Conservation (phyloP, 2,797 vertebrate species). For the Urosaurus nigricauda region DNA sequence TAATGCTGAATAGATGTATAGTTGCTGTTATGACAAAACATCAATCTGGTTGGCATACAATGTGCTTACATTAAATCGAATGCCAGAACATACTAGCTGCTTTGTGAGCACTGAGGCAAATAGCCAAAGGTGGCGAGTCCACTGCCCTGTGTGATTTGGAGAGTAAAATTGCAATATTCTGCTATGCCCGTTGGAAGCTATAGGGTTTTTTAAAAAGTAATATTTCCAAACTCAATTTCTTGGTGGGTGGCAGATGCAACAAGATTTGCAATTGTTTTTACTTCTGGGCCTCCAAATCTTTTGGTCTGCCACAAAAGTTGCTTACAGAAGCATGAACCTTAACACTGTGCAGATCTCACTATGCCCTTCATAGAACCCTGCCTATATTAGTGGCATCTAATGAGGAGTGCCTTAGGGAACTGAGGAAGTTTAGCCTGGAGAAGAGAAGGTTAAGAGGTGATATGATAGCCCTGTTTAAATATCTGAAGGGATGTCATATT, state of each 20-base stretch:
- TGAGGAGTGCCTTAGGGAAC: no score
- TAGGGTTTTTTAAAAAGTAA: no score
- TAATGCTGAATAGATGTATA: conserved; percentile 25
- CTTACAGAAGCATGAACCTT: neutral
- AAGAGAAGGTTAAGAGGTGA: no score
- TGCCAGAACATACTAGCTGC: neutral
- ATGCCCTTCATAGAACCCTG: neutral
- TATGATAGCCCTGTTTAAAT: no score
- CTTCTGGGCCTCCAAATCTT: neutral
- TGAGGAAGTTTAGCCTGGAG: no score
- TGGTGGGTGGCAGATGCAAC: neutral
- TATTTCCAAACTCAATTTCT: no score
- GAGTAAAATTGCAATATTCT: neutral
- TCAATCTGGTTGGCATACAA: conserved; percentile 13
- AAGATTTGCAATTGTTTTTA: neutral
- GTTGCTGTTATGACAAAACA: neutral
- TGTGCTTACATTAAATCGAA: neutral
- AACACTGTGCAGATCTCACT: neutral
- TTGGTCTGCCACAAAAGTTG: neutral
- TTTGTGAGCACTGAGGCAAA: conserved; percentile 14
- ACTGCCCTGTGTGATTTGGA: neutral
- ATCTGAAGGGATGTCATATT: no score
- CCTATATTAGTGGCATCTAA: neutral
- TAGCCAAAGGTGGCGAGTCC: neutral
- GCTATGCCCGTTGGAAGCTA: no score